Conservation (phyloP, 2,113 vertebrate genomes). For the Megaceryle torquata region DNA sequence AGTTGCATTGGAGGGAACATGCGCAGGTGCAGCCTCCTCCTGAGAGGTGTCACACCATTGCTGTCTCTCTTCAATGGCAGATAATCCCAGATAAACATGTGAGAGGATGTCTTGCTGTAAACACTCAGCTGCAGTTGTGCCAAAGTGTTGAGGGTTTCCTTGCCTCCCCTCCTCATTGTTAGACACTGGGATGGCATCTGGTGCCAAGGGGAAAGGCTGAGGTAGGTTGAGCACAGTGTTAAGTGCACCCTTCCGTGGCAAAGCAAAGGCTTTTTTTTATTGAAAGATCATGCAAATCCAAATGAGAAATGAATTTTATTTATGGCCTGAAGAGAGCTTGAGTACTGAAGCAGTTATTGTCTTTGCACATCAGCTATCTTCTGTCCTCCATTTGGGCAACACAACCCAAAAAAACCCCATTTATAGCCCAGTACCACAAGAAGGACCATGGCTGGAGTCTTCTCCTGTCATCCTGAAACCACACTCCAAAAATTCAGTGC, state of each 20-base stretch:
- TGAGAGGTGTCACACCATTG: accelerated
- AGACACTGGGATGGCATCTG: neutral
- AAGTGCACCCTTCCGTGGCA: neutral
- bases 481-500: neutral
- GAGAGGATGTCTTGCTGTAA: too few relatives aligned
- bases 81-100: neutral
- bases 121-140: accelerated
- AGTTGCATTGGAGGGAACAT: neutral
- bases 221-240: neutral
- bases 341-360: neutral
- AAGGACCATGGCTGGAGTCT: neutral
- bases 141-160: neutral
- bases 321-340: neutral
- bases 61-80: neutral
- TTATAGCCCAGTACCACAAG: neutral
- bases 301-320: neutral
- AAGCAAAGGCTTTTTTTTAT: neutral
- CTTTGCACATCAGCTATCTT: neutral
- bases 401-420: neutral
- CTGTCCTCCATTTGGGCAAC: neutral
- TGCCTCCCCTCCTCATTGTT: neutral
- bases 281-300: neutral
- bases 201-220: neutral
- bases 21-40: neutral
- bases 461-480: neutral